phyloP scores from a whole-genome alignment of 2,797 vertebrate genomes.

The Bovichtus variegatus region DNA sequence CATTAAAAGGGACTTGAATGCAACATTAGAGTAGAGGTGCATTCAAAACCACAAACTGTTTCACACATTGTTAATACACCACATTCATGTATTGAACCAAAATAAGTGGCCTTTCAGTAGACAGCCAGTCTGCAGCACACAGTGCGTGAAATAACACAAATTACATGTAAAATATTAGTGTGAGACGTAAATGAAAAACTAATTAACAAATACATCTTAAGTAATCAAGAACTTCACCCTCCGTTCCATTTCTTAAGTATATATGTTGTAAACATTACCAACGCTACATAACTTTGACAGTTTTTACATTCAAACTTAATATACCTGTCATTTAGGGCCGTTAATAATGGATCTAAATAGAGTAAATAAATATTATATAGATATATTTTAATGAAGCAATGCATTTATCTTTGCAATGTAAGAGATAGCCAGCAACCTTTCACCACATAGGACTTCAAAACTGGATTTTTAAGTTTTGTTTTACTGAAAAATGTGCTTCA shows the following conservation, averaged over 20 bases:
- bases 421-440: background rate
- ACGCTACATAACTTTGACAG: background rate
- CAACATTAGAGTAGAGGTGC: background rate
- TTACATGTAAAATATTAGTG: background rate
- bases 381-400: background rate
- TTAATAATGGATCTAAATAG: background rate
- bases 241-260: background rate
- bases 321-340: background rate
- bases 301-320: background rate
- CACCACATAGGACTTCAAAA: background rate
- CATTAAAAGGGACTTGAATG: background rate
- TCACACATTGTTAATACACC: background rate
- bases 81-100: background rate
- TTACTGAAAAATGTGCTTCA: background rate
- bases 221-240: too few relatives aligned
- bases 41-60: constrained; percentile 14
- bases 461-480: background rate
- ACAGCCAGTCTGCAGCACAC: background rate
- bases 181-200: background rate
- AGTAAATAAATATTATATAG: background rate
- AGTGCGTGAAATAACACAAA: background rate
- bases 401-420: background rate
- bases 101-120: background rate
- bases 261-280: background rate
- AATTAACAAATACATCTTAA: background rate